Conservation (phyloP, 2,888 invertebrate genomes). For the Hoplodrina blanda region DNA sequence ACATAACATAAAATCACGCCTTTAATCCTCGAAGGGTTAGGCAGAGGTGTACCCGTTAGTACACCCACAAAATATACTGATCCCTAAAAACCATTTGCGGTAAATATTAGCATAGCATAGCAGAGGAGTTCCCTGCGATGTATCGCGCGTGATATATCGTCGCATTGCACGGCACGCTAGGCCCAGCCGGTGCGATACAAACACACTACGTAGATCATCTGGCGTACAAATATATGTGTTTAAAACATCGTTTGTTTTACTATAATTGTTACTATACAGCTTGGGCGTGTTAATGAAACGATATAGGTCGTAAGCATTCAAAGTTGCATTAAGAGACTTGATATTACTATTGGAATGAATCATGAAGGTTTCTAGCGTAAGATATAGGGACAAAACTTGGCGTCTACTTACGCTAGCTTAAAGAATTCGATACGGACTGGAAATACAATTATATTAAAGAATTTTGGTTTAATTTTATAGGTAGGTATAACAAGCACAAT, state of each 20-base stretch:
- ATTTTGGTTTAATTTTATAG: too few species aligned
- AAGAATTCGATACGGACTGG: too few species aligned
- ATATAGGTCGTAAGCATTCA: neutral
- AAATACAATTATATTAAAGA: too few species aligned
- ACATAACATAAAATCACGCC: too few species aligned
- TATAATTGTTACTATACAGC: conserved; percentile 2
- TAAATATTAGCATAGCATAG: conserved; percentile 37
- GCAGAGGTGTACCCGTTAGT: too few species aligned
- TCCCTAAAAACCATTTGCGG: conserved; percentile 27
- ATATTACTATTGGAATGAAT: too few species aligned
- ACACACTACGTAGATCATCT: neutral
- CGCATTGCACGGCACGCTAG: conserved; percentile 29
- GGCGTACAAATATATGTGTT: neutral
- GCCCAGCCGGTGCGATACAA: conserved; percentile 1
- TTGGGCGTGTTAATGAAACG: neutral
- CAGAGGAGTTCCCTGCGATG: conserved; percentile 23
- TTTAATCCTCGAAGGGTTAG: too few species aligned
- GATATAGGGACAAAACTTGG: too few species aligned
- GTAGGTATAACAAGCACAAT: too few species aligned
- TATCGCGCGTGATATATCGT: conserved; percentile 40
- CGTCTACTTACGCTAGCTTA: too few species aligned
- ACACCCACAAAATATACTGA: neutral
- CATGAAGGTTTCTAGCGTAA: too few species aligned
- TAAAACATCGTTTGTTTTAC: conserved; percentile 7
- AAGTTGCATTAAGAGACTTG: neutral